phyloP scores from a whole-genome alignment of 2,888 invertebrate genomes.

The Lepidocyrtoides sp. region DNA sequence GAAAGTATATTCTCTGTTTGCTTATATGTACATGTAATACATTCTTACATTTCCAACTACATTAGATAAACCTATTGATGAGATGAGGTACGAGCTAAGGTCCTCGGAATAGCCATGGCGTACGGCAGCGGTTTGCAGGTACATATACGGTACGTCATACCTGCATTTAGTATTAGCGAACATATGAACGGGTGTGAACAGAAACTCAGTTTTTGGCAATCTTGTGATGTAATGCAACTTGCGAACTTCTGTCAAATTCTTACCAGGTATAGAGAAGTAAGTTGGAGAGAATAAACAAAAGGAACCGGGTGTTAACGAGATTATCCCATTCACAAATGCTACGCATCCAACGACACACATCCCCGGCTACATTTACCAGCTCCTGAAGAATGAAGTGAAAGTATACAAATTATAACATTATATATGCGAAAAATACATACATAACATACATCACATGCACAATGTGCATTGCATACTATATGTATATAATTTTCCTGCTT shows the following conservation, averaged over 20 bases:
- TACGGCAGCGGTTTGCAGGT: conserved; percentile 94
- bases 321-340: conserved; percentile 90
- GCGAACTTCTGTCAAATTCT: too few relatives aligned
- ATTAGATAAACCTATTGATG: conserved; percentile 95
- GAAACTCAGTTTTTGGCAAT: too few relatives aligned
- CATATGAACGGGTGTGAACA: too few relatives aligned
- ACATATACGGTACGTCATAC: conserved; percentile 98
- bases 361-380: conserved; percentile 92
- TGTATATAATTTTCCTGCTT: too few relatives aligned
- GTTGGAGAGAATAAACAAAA: conserved; percentile 94
- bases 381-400: too few relatives aligned
- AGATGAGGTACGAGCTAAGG: conserved; percentile 93
- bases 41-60: conserved; percentile 97
- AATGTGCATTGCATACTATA: too few relatives aligned
- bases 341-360: conserved; percentile 88
- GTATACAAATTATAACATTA: too few relatives aligned
- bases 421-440: conserved; percentile 23
- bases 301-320: conserved; percentile 92
- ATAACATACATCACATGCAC: too few relatives aligned
- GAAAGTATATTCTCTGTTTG: not conserved
- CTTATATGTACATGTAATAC: too few relatives aligned
- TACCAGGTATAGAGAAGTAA: conserved; percentile 95
- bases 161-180: too few relatives aligned
- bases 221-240: too few relatives aligned
- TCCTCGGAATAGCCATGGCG: conserved; percentile 91